Evolutionary conservation across 2,888 invertebrate species (phyloP).

Genomic region (Brachyopa scutellaris): DNA sequence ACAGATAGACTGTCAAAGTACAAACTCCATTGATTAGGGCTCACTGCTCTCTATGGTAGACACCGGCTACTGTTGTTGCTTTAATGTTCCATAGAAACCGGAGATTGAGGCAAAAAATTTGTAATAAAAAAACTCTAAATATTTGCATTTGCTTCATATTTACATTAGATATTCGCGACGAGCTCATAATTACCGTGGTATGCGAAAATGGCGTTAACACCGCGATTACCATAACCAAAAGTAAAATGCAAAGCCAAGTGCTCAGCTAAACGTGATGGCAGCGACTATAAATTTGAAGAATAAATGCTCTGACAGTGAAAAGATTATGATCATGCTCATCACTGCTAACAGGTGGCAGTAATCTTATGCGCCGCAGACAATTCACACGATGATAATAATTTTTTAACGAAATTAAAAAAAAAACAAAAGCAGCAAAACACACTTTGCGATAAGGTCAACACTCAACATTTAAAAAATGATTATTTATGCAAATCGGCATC

Average conservation of each 20-base stretch:
- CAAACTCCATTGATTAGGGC: not conserved
- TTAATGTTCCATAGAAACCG: not conserved
- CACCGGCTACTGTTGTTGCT: slow-evolving; percentile 4
- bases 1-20: not conserved
- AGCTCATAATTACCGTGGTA: slow-evolving; percentile 53
- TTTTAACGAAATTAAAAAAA: not conserved
- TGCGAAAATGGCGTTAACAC: slow-evolving; percentile 51
- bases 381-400: slow-evolving; percentile 6
- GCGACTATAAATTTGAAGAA: not conserved
- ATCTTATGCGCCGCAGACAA: not conserved
- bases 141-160: slow-evolving; percentile 37
- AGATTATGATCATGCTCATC: not conserved
- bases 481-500: not conserved
- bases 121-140: slow-evolving; percentile 7
- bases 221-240: slow-evolving; percentile 35
- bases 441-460: not conserved
- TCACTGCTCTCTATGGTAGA: not conserved
- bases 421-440: not conserved
- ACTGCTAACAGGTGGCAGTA: not conserved
- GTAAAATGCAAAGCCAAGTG: not conserved
- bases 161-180: slow-evolving; percentile 29
- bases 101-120: not conserved
- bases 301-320: not conserved
- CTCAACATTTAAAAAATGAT: no score
- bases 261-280: not conserved